These are phyloP conservation scores for Lepetodrilus schrolli DNA, from an alignment of 2,888 invertebrate species.

Conservation along the genomic window DNA sequence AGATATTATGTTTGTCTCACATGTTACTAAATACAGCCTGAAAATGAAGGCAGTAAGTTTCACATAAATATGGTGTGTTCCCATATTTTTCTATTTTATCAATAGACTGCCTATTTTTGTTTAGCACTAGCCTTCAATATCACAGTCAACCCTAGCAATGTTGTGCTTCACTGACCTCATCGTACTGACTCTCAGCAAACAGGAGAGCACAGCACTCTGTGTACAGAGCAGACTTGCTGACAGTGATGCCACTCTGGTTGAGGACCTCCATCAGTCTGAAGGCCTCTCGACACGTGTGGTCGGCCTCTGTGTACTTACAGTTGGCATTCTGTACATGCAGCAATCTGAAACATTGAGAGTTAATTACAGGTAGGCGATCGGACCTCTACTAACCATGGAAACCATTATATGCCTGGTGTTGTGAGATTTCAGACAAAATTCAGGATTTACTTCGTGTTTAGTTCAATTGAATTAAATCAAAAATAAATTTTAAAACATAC, in stretches of 20 bases:
- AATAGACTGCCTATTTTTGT: no score
- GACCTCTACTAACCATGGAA: no score
- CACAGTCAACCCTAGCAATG: no score
- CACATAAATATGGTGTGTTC: no score
- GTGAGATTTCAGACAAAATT: not conserved
- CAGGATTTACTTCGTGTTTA: not conserved
- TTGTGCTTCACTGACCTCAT: conserved; percentile 82
- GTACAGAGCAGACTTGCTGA: conserved; percentile 83
- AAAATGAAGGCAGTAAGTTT: no score
- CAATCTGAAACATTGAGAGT: conserved; percentile 79
- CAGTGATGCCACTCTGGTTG: conserved; percentile 74
- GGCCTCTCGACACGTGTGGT: conserved; percentile 82
- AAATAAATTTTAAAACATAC: no score
- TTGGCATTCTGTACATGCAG: conserved; percentile 88
- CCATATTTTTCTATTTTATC: no score
- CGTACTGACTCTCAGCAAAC: conserved; percentile 90
- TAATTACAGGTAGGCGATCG: no score
- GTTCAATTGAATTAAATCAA: no score
- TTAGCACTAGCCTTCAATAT: no score
- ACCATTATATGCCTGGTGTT: not conserved
- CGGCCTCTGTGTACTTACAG: conserved; percentile 86
- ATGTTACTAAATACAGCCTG: no score
- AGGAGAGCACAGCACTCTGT: conserved; percentile 88
- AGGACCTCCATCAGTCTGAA: conserved; percentile 78
- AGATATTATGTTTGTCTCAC: no score